These are phyloP conservation scores for Sitta europaea DNA, from an alignment of 2,113 vertebrate species.

Conservation along the genomic window DNA sequence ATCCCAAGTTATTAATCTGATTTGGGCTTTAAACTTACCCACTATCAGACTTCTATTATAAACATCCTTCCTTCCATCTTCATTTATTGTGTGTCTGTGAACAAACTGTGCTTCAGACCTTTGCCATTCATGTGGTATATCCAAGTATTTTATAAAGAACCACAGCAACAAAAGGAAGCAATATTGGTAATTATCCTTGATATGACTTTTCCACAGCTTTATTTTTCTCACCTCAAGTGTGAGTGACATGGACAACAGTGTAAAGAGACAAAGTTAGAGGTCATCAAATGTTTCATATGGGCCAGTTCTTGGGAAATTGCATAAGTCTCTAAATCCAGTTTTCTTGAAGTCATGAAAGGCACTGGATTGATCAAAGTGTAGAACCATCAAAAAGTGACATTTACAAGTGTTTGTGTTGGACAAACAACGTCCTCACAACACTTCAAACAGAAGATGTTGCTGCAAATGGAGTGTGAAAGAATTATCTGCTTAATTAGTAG, in stretches of 20 bases:
- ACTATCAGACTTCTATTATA: background rate
- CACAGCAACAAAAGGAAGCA: background rate
- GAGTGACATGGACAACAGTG: background rate
- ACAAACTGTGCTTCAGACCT: background rate
- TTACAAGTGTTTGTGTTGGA: slow-evolving; percentile 52
- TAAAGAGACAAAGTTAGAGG: background rate
- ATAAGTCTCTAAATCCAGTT: background rate
- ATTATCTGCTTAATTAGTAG: slow-evolving; percentile 49
- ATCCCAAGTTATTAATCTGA: background rate
- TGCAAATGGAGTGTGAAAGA: slow-evolving; percentile 67
- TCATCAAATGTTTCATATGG: background rate
- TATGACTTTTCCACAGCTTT: background rate
- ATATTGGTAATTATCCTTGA: background rate
- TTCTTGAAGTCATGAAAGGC: slow-evolving; percentile 34
- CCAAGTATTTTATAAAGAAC: background rate
- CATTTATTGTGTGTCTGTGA: background rate
- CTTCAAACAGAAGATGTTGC: slow-evolving; percentile 65
- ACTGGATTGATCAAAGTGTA: slow-evolving; percentile 47
- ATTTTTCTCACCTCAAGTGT: background rate
- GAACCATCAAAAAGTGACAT: slow-evolving; percentile 53
- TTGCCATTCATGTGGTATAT: background rate
- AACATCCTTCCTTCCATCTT: background rate
- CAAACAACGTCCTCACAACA: slow-evolving; percentile 39
- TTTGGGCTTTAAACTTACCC: background rate
- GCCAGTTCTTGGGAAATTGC: background rate